Evolutionary conservation across 2,113 vertebrate species (phyloP), one percentile per base, ranked within the genome.

Genomic region (Menidia beryllina): DNA sequence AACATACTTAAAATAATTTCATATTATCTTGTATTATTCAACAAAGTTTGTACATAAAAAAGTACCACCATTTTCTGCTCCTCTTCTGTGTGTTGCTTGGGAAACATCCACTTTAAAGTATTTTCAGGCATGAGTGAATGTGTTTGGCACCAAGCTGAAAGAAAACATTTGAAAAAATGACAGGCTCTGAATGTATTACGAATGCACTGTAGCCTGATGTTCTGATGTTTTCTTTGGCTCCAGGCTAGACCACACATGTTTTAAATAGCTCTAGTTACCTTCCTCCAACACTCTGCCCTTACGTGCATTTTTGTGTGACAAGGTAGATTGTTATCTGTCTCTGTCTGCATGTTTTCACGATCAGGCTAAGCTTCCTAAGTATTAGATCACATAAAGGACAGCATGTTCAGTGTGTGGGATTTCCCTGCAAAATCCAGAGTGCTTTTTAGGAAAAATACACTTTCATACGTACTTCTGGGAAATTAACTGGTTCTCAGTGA

Each of bases 301-400:
- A 48, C 23, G 1, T 49, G 49, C 43, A 49, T 68, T 62, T 50
- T 54, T 64, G 21, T 78, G 50, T 65, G 34, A 64, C 65, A 54
- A 39, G 50, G 15, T 63, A 19, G 30, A 47, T 76, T 72, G n/a
- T n/a, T 24, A 57, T 68, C 49, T 68, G 51, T 76, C 58, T 64
- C 26, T 1, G 7, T 34, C 48, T 41, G 34, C 67, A 45, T 64
- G 54, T 67, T 75, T 61, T 51, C 57, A n/a, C 72, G 43, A 45
- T 82, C 63, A 58, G 25, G 34, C 52, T 80, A 84, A 75, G 77
- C 63, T 61, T 66, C 70, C 79, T 75, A 77, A 62, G 54, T 69
- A 68, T 68, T 83, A 43, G 58, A 75, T 77, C 56, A 63, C 69
- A 62, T 60, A 71, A 65, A 71, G 60, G 34, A 61, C 67, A 77